phyloP scores from a whole-genome alignment of 2,888 invertebrate genomes.

The Tetropium fuscum region DNA sequence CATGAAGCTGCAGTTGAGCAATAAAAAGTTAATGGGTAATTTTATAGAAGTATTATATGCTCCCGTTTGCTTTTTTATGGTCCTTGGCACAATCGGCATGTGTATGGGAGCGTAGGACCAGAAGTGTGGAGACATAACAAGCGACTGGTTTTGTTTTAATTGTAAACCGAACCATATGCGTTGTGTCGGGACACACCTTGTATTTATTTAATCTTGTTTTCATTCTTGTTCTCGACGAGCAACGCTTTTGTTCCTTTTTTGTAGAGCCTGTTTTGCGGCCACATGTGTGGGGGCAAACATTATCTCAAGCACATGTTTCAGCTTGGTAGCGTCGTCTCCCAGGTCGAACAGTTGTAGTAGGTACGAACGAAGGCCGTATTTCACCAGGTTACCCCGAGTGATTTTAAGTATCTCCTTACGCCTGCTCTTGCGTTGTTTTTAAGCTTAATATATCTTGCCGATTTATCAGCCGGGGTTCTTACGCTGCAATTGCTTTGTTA shows the following conservation, averaged over 20 bases:
- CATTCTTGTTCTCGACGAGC: constrained; percentile 53
- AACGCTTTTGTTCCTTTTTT: constrained; percentile 48
- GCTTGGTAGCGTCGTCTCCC: constrained; percentile 50
- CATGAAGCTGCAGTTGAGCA: too few relatives aligned
- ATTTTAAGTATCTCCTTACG: constrained; percentile 1
- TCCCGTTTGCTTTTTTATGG: constrained; percentile 15
- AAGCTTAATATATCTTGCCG: constrained; percentile 3
- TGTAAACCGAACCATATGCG: constrained; percentile 49
- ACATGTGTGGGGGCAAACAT: constrained; percentile 52
- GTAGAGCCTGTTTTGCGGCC: constrained; percentile 44
- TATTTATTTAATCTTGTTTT: constrained; percentile 59
- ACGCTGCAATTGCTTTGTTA: background rate
- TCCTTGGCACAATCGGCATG: constrained; percentile 16
- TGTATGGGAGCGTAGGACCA: constrained; percentile 7
- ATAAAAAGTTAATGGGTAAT: constrained; percentile 17
- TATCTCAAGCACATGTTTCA: constrained; percentile 54
- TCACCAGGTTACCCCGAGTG: background rate
- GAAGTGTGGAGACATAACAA: constrained; percentile 12
- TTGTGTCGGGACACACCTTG: constrained; percentile 52
- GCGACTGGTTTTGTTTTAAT: constrained; percentile 48
- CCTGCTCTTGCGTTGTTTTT: constrained; percentile 5
- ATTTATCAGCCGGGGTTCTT: background rate
- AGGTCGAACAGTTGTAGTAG: constrained; percentile 39
- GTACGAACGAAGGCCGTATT: constrained; percentile 4
- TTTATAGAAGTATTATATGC: constrained; percentile 17